Evolutionary conservation across 2,888 invertebrate species (phyloP), one percentile per base, ranked within the genome.

Genomic region (Hydrotaea diabolus): DNA sequence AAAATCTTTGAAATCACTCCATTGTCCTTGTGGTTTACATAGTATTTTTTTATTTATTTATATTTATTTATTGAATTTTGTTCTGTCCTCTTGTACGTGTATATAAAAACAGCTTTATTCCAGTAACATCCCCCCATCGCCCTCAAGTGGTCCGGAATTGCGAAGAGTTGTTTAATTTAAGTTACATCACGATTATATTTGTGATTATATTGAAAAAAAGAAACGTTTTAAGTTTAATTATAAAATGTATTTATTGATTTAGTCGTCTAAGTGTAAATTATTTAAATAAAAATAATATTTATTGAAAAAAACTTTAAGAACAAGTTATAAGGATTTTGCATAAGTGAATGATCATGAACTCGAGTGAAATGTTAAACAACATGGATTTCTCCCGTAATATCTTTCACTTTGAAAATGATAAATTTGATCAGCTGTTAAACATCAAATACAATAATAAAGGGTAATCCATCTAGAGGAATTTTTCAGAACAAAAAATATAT

Each of bases 1-100:
- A 91, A 91, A 69, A 91, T 91, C 90, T 90, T 76, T 39, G 75
- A 77, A 62, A 62, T 26, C 59, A 15, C 15, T 15, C 17, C 26
- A 62, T 31, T 26, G 88, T 89, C 88, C 88, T 84, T 85, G 82
- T 73, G 31, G 39, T 36, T 55, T 73, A 85, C n/a, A 76, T 43
- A 23, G 26, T 75, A 64, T 66, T 49, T 72, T 66, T 66, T 43
- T 79, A n/a, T 39, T n/a, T n/a, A n/a, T n/a, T n/a, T n/a, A n/a
- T n/a, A n/a, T n/a, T n/a, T 17, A 39, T 23, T 66, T 31, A 49
- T 46, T 75, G 78, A 43, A 31, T 31, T 31, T 31, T n/a, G n/a
- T n/a, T 31, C 7, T 31, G 66, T 69, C 66, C 49, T 53, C 64
- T 49, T 76, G 72, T 82, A 77, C 76, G 66, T 87, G 87, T 88